These are phyloP conservation scores for Drosophila repletoides DNA, from an alignment of 1,140 invertebrate genomes.

Conservation along the genomic window DNA sequence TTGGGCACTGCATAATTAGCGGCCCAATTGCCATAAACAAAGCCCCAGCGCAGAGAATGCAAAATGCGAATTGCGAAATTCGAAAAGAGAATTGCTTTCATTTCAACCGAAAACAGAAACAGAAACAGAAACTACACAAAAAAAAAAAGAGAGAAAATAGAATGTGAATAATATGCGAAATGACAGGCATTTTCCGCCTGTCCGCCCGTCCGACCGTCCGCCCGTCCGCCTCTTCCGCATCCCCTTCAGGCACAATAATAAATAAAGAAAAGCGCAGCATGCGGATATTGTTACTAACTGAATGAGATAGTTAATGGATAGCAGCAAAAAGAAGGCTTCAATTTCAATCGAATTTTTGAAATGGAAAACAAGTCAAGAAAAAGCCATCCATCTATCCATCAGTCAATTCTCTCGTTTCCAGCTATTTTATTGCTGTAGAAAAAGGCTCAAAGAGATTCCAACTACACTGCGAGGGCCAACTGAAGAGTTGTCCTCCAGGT, in stretches of 20 bases:
- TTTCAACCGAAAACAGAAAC: conserved; percentile 3
- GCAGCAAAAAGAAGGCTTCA: too few relatives aligned
- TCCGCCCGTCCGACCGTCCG: not conserved
- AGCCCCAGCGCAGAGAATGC: conserved; percentile 22
- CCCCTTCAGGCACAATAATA: not conserved
- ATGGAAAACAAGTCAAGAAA: too few relatives aligned
- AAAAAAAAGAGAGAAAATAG: not conserved
- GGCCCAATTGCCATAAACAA: conserved; percentile 44
- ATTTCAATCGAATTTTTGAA: too few relatives aligned
- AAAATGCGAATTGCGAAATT: too few relatives aligned
- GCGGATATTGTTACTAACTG: not conserved
- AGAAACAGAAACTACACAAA: not conserved
- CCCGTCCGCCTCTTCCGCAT: not conserved
- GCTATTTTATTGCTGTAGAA: too few relatives aligned
- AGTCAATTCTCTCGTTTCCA: too few relatives aligned
- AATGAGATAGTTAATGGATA: conserved; percentile 1
- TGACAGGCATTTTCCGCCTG: conserved; percentile 43
- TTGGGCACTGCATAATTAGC: conserved; percentile 60
- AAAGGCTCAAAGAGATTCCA: too few relatives aligned
- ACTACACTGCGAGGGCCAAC: too few relatives aligned
- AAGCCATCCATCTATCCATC: too few relatives aligned
- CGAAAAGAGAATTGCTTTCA: conserved; percentile 20
- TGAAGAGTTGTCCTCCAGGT: too few relatives aligned
- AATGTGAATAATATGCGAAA: conserved; percentile 49
- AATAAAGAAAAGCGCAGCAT: not conserved